phyloP scores from a whole-genome alignment of 1,140 invertebrate species.

The Megalonaias nervosa region DNA sequence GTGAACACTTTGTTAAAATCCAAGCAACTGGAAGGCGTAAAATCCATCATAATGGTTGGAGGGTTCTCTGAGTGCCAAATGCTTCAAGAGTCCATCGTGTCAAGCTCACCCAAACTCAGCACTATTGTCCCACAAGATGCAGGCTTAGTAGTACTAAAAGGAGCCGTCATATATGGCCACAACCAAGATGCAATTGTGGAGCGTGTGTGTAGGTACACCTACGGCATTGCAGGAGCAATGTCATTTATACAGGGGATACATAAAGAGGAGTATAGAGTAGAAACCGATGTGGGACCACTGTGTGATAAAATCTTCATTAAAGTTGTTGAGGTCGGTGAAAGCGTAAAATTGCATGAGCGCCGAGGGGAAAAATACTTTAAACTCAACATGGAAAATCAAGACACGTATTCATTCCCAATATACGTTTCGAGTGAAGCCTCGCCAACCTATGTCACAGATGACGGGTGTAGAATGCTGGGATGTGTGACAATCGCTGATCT shows the following conservation, averaged over 20 bases:
- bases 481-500: background rate
- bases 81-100: background rate
- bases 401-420: background rate
- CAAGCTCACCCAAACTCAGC: background rate
- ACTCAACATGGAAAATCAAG: background rate
- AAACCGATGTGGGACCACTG: background rate
- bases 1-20: background rate
- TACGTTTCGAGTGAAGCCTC: background rate
- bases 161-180: background rate
- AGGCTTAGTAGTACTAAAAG: too few species aligned
- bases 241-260: background rate
- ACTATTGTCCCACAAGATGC: too few species aligned
- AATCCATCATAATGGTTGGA: background rate
- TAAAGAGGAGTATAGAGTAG: background rate
- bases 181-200: background rate
- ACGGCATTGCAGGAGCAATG: background rate
- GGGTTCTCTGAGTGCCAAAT: background rate
- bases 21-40: background rate
- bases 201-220: slow-evolving; percentile 3
- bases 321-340: background rate
- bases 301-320: background rate
- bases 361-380: background rate
- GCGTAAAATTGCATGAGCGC: background rate
- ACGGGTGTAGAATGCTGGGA: background rate
- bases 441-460: background rate